Evolutionary conservation across 2,797 vertebrate genomes (phyloP).

Genomic region (Scomberomorus guttatus): DNA sequence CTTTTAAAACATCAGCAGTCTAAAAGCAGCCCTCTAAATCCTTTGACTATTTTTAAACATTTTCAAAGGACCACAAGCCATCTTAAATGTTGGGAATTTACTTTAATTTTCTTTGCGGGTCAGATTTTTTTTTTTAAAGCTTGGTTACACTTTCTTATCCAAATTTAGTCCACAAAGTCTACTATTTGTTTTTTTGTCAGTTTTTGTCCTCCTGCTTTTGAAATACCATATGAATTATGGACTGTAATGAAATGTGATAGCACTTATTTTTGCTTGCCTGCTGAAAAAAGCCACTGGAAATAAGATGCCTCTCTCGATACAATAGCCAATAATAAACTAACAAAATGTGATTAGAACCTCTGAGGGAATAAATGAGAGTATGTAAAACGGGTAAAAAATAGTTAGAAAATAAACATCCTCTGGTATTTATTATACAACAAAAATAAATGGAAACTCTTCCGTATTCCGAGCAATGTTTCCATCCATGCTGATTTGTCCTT

Average conservation of each 20-base stretch:
- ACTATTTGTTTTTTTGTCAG: not conserved
- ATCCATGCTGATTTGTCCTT: slow-evolving; percentile 55
- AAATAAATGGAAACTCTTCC: slow-evolving; percentile 26
- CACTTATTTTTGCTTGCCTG: not conserved
- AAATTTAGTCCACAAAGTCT: not conserved
- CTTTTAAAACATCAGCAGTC: slow-evolving; percentile 21
- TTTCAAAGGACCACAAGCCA: not conserved
- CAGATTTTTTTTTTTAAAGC: too few species aligned
- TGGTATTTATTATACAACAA: slow-evolving; percentile 43
- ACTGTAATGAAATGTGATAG: slow-evolving; percentile 18
- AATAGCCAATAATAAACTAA: slow-evolving; percentile 51
- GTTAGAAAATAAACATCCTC: slow-evolving; percentile 49
- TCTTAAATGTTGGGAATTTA: not conserved
- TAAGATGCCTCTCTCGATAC: slow-evolving; percentile 11
- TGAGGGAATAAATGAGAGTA: slow-evolving; percentile 19
- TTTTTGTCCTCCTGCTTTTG: not conserved
- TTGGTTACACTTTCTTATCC: not conserved
- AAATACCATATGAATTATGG: not conserved
- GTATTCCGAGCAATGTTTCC: slow-evolving; percentile 35
- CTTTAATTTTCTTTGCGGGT: not conserved
- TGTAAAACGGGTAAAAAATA: slow-evolving; percentile 23
- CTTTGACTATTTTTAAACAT: not conserved
- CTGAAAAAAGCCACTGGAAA: slow-evolving; percentile 27
- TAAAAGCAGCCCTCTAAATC: slow-evolving; percentile 9
- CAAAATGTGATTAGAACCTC: slow-evolving; percentile 46